Evolutionary conservation across 1,140 invertebrate genomes (phyloP), one percentile per base, ranked within the genome.

Genomic region (Diorhabda elongata): DNA sequence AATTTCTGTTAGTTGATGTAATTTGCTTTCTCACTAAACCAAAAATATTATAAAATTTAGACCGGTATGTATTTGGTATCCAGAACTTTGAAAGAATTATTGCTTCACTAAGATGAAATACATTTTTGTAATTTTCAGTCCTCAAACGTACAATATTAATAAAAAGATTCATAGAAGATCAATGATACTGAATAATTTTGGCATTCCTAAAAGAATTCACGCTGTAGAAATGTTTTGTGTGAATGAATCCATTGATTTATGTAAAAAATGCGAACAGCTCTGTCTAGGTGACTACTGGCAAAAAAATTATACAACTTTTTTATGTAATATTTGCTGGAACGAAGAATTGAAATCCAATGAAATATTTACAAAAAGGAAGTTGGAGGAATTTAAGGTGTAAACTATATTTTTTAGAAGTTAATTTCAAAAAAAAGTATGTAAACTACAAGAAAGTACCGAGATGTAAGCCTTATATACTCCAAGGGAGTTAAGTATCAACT

Each of bases 271-370:
- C 58, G 60, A 70, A 4, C 65, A 71, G 59, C 42, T 74, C 5
- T 77, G 75, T 57, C 42, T 66, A 58, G 75, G 75, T 0, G 77
- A 79, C 61, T 79, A 77, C 59, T 79, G 76, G 76, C 75, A 77
- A 45, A 67, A 67, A 69, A 70, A 76, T 63, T 70, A 77, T 65
- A 52, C 60, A 2, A 58, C 45, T 6, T 78, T 74, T 67, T 71
- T 79, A 26, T 79, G 77, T 61, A 70, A 75, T 8, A 41, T 65
- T 7, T 79, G 77, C 26, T 77, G 75, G 76, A 61, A 42, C 5
- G 75, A 77, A 67, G 72, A 74, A 43, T 75, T 70, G 43, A 42
- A 58, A 4, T 42, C 59, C 1, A 47, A 60, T 7, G 75, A 76
- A 68, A 71, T 74, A 42, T 74, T 75, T 52, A 68, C 26, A 2